These are phyloP conservation scores for Cyprinodon diabolis DNA, from an alignment of 2,797 vertebrate species.

Conservation along the genomic window DNA sequence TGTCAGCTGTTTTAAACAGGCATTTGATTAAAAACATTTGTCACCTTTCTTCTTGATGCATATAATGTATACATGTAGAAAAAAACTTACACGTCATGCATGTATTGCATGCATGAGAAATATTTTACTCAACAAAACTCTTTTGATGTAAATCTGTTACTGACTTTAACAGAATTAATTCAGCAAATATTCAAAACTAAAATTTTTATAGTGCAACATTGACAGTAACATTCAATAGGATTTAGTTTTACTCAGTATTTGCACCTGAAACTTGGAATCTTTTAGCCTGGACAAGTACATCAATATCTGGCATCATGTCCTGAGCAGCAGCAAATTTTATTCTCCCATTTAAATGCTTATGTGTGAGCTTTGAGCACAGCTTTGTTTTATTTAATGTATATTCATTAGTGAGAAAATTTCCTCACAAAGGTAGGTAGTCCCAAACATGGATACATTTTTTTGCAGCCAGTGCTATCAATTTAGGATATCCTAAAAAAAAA, in stretches of 20 bases:
- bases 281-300: constrained; percentile 16
- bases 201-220: neutral
- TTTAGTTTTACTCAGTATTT: constrained; percentile 2
- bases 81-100: neutral
- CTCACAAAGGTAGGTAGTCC: constrained; percentile 1
- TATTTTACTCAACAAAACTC: neutral
- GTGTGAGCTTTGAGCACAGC: constrained; percentile 10
- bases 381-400: neutral
- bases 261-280: constrained; percentile 11
- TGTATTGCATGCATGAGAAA: neutral
- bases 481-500: too few relatives aligned
- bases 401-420: constrained; percentile 7
- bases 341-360: constrained; percentile 16
- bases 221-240: neutral
- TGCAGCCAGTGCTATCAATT: constrained; percentile 1
- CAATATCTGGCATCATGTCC: constrained; percentile 6
- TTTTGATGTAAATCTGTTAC: neutral
- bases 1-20: too few relatives aligned
- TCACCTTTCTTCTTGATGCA: neutral
- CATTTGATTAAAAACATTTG: too few relatives aligned
- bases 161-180: neutral
- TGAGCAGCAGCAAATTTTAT: constrained; percentile 9
- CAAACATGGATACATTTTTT: constrained; percentile 9
- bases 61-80: neutral
- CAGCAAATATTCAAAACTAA: neutral